Evolutionary conservation across 2,113 vertebrate genomes (phyloP).

Genomic region (Gasterosteus aculeatus): DNA sequence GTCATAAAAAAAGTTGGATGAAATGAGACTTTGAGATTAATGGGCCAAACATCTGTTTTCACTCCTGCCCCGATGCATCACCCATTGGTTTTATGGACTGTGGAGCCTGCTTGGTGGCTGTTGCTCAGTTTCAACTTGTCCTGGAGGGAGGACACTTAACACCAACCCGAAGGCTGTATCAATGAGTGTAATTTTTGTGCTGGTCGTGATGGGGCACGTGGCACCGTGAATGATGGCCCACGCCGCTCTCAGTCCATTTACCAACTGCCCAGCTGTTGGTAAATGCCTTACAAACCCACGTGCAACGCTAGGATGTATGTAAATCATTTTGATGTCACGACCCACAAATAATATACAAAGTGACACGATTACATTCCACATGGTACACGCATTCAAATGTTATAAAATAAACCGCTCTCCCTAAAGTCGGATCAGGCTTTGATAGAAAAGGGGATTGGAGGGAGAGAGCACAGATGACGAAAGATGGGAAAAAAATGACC

Average conservation of each 20-base stretch:
- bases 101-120: too few relatives aligned
- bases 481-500: neutral
- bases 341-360: neutral
- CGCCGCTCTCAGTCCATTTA: neutral
- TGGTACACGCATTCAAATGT: neutral
- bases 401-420: neutral
- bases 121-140: too few relatives aligned
- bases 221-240: neutral
- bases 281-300: neutral
- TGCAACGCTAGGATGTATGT: neutral
- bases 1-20: too few relatives aligned
- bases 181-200: too few relatives aligned
- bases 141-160: too few relatives aligned
- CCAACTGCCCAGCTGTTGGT: neutral
- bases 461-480: neutral
- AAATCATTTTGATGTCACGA: neutral
- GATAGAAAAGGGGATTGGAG: neutral
- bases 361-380: neutral
- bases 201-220: neutral
- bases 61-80: too few relatives aligned
- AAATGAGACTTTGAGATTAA: too few relatives aligned
- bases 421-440: neutral
- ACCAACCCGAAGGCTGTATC: too few relatives aligned
- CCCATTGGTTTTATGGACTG: too few relatives aligned
- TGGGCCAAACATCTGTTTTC: too few relatives aligned